Evolutionary conservation across 2,113 vertebrate genomes (phyloP), one percentile per base, ranked within the genome.

Genomic region (Corythoichthys intestinalis): DNA sequence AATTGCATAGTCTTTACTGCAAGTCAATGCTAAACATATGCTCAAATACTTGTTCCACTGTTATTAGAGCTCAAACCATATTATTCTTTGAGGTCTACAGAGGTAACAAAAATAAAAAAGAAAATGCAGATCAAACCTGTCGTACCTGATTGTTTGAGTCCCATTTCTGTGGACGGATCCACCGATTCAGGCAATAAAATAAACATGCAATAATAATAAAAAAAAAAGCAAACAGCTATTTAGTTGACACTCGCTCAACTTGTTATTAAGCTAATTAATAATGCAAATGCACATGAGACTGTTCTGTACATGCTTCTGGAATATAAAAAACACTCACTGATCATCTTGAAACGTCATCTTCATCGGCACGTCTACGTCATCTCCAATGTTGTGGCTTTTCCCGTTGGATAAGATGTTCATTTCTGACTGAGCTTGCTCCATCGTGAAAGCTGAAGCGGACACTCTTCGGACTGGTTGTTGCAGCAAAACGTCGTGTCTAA

Each of bases 401-500:
- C 91, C 92, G 0, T 93, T 93, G 72, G 90, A 78, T 46, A 93
- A 75, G 71, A 93, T 89, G 71, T 86, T 92, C 85, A 87, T 91
- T 78, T 92, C 92, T 63, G 92, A 92, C 71, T 92, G 77, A 59
- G 83, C 58, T 2, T 80, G 62, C 15, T 92, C 91, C 91, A 93
- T 93, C 72, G 4, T 79, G 61, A 62, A 76, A 65, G 64, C 38
- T 70, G 10, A 64, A 37, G 13, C 46, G 4, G 61, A 59, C 8
- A 69, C 4, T 44, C 65, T 81, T 72, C 66, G 49, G 67, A n/a
- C 34, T 4, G 5, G 28, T n/a, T 13, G 20, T 20, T 46, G 39
- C 48, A 41, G 50, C 47, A 66, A 15, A 38, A 17, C 37, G 9
- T 35, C 6, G 34, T 6, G 28, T 54, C 15, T 52, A 15, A 41